Evolutionary conservation across 2,888 invertebrate species (phyloP).

Genomic region (Hipparchia semele): DNA sequence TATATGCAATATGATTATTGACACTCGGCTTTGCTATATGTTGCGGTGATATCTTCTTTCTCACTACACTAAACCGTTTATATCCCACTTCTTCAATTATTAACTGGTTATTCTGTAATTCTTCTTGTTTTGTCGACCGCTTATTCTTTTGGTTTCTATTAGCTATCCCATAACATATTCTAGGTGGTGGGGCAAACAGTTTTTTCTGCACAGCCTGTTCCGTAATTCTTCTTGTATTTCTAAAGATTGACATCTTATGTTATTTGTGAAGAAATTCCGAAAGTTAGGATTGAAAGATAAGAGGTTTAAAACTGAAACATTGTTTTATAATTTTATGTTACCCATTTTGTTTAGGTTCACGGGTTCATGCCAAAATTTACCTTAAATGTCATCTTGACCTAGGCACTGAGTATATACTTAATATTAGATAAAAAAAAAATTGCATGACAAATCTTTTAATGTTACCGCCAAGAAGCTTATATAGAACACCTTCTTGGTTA

Average conservation of each 20-base stretch:
- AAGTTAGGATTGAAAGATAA: neutral
- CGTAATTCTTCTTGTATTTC: conserved; percentile 15
- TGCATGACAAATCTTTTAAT: too few species aligned
- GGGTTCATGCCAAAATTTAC: neutral
- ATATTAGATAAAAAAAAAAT: too few species aligned
- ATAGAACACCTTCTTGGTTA: too few species aligned
- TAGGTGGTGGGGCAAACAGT: neutral
- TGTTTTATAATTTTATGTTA: neutral
- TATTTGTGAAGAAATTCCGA: conserved; percentile 5
- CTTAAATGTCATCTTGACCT: too few species aligned
- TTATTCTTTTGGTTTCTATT: neutral
- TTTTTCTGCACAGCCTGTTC: neutral
- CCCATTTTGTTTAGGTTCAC: too few species aligned
- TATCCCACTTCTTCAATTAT: neutral
- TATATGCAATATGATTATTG: neutral
- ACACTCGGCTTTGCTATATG: neutral
- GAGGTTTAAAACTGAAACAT: neutral
- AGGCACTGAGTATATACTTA: too few species aligned
- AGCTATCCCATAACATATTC: neutral
- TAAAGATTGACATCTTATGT: conserved; percentile 9
- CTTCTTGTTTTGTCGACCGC: neutral
- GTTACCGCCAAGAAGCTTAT: too few species aligned
- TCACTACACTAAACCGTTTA: neutral
- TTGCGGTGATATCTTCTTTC: neutral
- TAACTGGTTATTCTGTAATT: neutral